A percentile compares a stretch with the other conserved stretches of the same genome.
Evolutionary conservation across 2,113 vertebrate genomes (phyloP).

Genomic region (Oreamnos americanus): DNA sequence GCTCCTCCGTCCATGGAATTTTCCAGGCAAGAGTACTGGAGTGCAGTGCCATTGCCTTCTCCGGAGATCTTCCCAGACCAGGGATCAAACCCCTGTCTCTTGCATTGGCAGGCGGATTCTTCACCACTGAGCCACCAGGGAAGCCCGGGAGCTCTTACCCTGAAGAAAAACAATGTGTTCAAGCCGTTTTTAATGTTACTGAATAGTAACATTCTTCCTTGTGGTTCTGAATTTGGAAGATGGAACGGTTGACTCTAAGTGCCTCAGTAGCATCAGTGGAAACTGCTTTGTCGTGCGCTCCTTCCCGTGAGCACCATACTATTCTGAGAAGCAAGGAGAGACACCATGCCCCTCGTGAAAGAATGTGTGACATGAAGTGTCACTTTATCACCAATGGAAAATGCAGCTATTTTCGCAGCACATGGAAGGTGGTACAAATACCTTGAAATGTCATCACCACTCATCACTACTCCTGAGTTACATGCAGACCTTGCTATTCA

Average conservation of each 20-base stretch:
- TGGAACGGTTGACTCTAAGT: too few species aligned
- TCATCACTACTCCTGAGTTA: background rate
- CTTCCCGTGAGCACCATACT: fast-evolving
- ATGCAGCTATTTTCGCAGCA: background rate
- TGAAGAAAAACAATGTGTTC: background rate
- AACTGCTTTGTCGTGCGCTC: background rate
- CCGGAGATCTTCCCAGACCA: background rate
- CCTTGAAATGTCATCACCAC: background rate
- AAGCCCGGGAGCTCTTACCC: background rate
- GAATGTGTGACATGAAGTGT: background rate
- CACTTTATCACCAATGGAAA: background rate
- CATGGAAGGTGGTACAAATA: background rate
- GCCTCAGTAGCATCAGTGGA: background rate
- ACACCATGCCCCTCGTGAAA: background rate
- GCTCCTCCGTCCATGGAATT: too few species aligned
- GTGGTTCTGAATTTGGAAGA: background rate
- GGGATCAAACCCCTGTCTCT: background rate
- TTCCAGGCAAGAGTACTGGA: too few species aligned
- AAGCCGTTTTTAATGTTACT: background rate
- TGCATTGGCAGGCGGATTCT: background rate
- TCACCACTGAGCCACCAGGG: background rate
- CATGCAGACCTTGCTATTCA: background rate
- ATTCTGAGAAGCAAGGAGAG: background rate
- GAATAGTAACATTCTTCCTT: fast-evolving
- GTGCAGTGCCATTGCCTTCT: too few species aligned